phyloP scores from a whole-genome alignment of 30 jellyfish, hydroid and myxozoan genomes.

The Clytia hemisphaerica region DNA sequence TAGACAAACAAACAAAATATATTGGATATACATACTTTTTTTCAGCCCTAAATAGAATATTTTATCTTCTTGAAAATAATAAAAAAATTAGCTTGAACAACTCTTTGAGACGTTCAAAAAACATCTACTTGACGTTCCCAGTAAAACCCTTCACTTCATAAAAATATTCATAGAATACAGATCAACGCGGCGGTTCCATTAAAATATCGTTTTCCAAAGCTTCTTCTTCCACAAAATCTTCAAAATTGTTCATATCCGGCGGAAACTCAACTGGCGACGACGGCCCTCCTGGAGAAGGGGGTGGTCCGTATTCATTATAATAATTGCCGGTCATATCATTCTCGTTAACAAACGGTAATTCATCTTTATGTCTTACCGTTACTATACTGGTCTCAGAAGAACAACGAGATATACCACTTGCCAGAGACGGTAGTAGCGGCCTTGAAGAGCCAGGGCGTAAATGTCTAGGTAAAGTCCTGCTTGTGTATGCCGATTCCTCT shows the following conservation, averaged over 20 bases:
- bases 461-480: not conserved
- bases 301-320: conserved; percentile 29
- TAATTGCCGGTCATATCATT: not conserved
- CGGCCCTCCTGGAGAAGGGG: conserved; percentile 41
- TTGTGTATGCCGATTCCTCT: conserved; percentile 5
- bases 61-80: too few relatives aligned
- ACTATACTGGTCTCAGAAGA: not conserved
- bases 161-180: too few relatives aligned
- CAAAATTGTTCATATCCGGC: conserved; percentile 10
- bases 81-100: too few relatives aligned
- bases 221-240: conserved; percentile 15
- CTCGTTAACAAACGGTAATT: not conserved
- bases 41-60: too few relatives aligned
- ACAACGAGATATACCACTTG: conserved; percentile 5
- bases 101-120: too few relatives aligned
- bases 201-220: conserved; percentile 12
- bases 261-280: conserved; percentile 22
- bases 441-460: too few relatives aligned
- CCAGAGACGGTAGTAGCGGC: conserved; percentile 19
- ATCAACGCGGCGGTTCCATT: conserved; percentile 8
- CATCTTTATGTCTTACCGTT: not conserved
- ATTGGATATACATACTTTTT: too few relatives aligned
- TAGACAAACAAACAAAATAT: too few relatives aligned
- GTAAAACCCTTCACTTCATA: too few relatives aligned
- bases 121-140: too few relatives aligned